Evolutionary conservation across 2,113 vertebrate species (phyloP).

Genomic region (Podiceps cristatus): DNA sequence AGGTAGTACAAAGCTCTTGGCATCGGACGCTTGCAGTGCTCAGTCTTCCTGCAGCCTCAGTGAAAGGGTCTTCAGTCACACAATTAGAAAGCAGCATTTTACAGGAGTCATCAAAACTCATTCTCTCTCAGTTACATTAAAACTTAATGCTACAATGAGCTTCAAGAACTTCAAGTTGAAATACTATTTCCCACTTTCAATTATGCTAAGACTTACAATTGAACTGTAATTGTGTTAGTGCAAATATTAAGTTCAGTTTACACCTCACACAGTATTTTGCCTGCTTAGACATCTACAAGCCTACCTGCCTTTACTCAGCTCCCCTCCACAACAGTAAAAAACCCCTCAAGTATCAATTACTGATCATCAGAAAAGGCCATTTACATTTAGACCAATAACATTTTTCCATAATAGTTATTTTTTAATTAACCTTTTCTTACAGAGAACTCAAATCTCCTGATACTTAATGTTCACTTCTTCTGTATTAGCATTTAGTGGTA

Average conservation of each 20-base stretch:
- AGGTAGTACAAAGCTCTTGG: accelerated
- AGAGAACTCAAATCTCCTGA: neutral
- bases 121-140: neutral
- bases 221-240: neutral
- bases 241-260: conserved; percentile 13
- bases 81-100: neutral
- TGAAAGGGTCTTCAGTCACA: neutral
- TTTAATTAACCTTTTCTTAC: neutral
- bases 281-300: neutral
- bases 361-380: neutral
- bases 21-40: neutral
- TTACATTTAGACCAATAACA: neutral
- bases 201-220: neutral
- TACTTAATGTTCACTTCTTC: neutral
- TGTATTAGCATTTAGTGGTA: neutral
- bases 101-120: neutral
- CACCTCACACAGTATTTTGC: neutral
- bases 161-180: conserved; percentile 1
- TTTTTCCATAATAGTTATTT: neutral
- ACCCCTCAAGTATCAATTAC: neutral
- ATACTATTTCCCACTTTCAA: neutral
- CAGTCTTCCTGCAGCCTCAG: neutral
- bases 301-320: neutral
- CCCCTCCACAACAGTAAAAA: neutral
- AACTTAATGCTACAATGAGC: neutral